Evolutionary conservation across 1,140 invertebrate species (phyloP), one percentile per base, ranked within the genome.

Genomic region (Scaptomyza pallida): DNA sequence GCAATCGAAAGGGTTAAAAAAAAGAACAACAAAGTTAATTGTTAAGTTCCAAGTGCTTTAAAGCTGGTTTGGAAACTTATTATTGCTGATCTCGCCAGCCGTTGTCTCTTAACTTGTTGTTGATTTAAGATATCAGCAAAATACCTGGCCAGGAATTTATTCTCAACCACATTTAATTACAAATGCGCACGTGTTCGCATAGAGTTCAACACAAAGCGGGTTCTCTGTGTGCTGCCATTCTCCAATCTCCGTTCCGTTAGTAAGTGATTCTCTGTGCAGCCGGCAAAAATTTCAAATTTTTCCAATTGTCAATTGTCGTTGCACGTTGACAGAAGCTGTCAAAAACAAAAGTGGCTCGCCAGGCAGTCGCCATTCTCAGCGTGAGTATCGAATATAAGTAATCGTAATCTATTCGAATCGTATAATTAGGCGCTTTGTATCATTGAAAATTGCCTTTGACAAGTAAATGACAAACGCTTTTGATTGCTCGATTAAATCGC

Each of bases 391-490:
- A 12, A 23, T 19, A 37, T 8, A 21, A 13, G 44, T 45, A 8
- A 21, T 26, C 37, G 5, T 41, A n/a, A 65, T 54, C 64, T 59
- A 60, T 56, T 62, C 41, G 41, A 15, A 45, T 78, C 61, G 79
- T 72, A 83, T 85, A 85, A 88, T 86, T 86, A 88, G 70, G 44
- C 65, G 71, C 72, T 75, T 60, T 63, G 68, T 73, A 57, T 79
- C 65, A 72, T 19, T 74, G 73, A 68, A 80, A 85, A 80, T 86
- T 70, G 81, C 12, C 57, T 78, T 86, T 88, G 81, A 86, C 81
- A 86, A 79, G 73, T 81, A 81, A 86, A 86, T 86, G 77, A 86
- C 82, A 81, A 86, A 81, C 82, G 82, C 76, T 83, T 86, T 88
- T 86, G 65, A 81, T 88, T 86, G 82, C 77, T 81, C 81, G 82